Conservation (phyloP, 2,797 vertebrate genomes). For the Uromys caudimaculatus region DNA sequence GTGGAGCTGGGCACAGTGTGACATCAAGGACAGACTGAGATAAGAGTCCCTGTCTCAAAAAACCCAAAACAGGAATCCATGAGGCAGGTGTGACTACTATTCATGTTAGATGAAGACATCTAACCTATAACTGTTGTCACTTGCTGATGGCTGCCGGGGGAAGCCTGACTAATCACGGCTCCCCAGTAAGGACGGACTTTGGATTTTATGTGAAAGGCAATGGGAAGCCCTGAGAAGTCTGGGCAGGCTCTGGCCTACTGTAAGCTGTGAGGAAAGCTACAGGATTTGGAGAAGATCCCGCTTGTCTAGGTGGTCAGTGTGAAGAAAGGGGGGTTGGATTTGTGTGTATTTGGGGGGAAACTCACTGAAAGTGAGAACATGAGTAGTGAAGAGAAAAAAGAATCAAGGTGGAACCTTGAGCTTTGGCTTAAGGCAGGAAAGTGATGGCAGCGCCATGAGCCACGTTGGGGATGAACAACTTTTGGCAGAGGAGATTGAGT, state of each 20-base stretch:
- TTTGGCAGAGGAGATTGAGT: background rate
- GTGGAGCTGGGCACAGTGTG: background rate
- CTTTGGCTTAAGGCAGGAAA: accelerated
- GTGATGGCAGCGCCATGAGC: accelerated
- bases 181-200: background rate
- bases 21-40: background rate
- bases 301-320: background rate
- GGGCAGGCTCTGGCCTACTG: accelerated
- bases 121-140: background rate
- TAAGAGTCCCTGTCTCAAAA: background rate
- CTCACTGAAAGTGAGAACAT: too few relatives aligned
- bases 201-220: background rate
- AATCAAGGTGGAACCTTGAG: background rate
- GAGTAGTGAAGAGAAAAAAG: background rate
- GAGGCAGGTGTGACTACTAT: background rate
- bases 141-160: background rate
- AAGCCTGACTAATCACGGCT: background rate
- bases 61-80: accelerated
- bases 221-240: background rate
- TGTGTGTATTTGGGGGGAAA: background rate
- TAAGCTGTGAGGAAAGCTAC: background rate
- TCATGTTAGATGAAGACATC: background rate
- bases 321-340: background rate
- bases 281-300: background rate
- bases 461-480: background rate